Conservation (phyloP, 2,888 invertebrate species). For the Drosophila diplacantha region DNA sequence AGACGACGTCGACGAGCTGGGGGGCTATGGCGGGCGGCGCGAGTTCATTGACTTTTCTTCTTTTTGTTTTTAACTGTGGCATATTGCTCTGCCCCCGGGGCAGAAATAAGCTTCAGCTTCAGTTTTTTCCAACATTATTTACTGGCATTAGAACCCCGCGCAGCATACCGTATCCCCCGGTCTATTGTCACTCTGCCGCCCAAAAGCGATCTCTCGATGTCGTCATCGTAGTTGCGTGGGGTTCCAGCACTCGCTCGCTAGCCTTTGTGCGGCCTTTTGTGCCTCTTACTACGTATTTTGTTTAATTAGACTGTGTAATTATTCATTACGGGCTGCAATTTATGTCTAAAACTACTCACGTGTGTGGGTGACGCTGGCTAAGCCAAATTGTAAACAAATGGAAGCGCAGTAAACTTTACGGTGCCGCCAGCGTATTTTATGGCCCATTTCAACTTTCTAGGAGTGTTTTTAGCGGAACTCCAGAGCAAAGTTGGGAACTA, state of each 20-base stretch:
- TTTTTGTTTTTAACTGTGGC: constrained; percentile 44
- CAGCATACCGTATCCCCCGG: constrained; percentile 7
- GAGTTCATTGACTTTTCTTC: constrained; percentile 56
- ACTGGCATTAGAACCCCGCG: constrained; percentile 21
- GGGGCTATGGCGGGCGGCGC: not conserved
- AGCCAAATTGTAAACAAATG: constrained; percentile 26
- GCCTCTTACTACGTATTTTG: constrained; percentile 38
- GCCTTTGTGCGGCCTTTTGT: constrained; percentile 54
- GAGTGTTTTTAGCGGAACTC: constrained; percentile 18
- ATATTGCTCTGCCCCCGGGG: constrained; percentile 29
- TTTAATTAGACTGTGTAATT: constrained; percentile 55
- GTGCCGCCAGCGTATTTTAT: constrained; percentile 9
- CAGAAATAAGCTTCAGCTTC: constrained; percentile 10
- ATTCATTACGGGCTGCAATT: constrained; percentile 42
- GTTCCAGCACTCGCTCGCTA: constrained; percentile 41
- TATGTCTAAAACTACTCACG: constrained; percentile 33
- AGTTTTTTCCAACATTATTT: constrained; percentile 13
- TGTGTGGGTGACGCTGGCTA: constrained; percentile 35
- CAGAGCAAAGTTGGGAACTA: not conserved
- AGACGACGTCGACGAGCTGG: constrained; percentile 29
- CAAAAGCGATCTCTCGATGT: constrained; percentile 23
- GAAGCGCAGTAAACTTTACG: constrained; percentile 15
- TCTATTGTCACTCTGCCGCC: constrained; percentile 22
- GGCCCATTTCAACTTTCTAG: constrained; percentile 14
- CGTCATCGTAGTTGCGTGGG: constrained; percentile 49